Evolutionary conservation across 2,113 vertebrate genomes (phyloP).

Genomic region (Melanostigma gelatinosum): DNA sequence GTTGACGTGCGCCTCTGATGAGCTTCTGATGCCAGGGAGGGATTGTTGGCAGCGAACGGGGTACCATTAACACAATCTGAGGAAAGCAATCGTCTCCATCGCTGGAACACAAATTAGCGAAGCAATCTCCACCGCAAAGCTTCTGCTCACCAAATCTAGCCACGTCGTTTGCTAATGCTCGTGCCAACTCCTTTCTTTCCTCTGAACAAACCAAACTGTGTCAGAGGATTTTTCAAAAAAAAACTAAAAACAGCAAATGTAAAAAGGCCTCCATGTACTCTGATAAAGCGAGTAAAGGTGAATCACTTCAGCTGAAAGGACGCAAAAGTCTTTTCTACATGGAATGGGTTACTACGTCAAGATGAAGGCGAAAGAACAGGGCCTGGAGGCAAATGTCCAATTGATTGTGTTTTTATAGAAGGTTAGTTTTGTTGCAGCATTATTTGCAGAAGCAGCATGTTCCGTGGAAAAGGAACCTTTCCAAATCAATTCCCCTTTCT

Average conservation of each 20-base stretch:
- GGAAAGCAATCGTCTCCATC: not conserved
- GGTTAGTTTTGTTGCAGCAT: constrained; percentile 42
- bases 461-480: constrained; percentile 37
- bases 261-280: constrained; percentile 23
- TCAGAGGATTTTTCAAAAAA: not conserved
- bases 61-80: not conserved
- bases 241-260: not conserved
- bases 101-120: not conserved
- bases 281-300: not conserved
- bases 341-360: constrained; percentile 25
- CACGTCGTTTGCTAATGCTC: not conserved
- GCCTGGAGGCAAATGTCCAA: constrained; percentile 27
- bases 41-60: not conserved
- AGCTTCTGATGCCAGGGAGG: not conserved
- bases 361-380: constrained; percentile 13
- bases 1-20: not conserved
- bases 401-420: constrained; percentile 27
- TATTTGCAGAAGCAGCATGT: constrained; percentile 32
- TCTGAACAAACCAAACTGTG: not conserved
- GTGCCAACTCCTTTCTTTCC: not conserved
- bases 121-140: not conserved
- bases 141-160: not conserved
- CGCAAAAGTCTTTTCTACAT: constrained; percentile 5
- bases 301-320: constrained; percentile 27
- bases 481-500: constrained; percentile 51